Percentiles rank a stretch among this genome's conserved stretches.
phyloP scores from a whole-genome alignment of 2,888 invertebrate species.

The Polydrusus tereticollis region DNA sequence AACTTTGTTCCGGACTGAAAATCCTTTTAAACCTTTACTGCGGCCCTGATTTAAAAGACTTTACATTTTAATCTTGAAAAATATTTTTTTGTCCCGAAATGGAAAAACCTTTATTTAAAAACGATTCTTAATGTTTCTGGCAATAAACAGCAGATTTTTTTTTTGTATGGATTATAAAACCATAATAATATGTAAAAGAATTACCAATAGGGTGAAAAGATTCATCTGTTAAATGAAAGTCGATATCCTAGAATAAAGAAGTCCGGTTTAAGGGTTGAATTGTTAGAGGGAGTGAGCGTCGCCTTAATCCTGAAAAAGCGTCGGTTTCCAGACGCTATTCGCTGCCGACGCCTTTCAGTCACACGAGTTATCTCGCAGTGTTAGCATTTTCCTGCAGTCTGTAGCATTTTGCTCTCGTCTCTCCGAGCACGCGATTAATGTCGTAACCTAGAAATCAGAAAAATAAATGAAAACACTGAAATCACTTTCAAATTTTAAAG shows the following conservation, averaged over 20 bases:
- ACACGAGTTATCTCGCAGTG: slow-evolving; percentile 54
- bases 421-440: slow-evolving; percentile 52
- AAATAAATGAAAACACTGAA: not conserved
- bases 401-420: slow-evolving; percentile 27
- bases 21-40: slow-evolving; percentile 31
- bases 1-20: slow-evolving; percentile 28
- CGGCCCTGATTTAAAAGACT: slow-evolving; percentile 28
- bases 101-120: slow-evolving; percentile 7
- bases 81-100: slow-evolving; percentile 16
- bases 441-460: slow-evolving; percentile 38
- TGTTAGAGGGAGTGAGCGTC: slow-evolving; percentile 56
- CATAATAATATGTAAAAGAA: not conserved
- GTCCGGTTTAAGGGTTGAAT: slow-evolving; percentile 43
- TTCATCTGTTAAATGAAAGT: slow-evolving; percentile 16
- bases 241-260: slow-evolving; percentile 46
- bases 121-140: not conserved
- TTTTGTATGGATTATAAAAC: not conserved
- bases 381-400: slow-evolving; percentile 39
- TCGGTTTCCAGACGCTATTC: slow-evolving; percentile 45
- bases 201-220: not conserved
- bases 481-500: slow-evolving; percentile 17
- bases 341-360: slow-evolving; percentile 59
- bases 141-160: not conserved
- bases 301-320: slow-evolving; percentile 49
- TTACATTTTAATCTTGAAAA: slow-evolving; percentile 29